Evolutionary conservation across 2,113 vertebrate genomes (phyloP).

Genomic region (Marmota flaviventris): DNA sequence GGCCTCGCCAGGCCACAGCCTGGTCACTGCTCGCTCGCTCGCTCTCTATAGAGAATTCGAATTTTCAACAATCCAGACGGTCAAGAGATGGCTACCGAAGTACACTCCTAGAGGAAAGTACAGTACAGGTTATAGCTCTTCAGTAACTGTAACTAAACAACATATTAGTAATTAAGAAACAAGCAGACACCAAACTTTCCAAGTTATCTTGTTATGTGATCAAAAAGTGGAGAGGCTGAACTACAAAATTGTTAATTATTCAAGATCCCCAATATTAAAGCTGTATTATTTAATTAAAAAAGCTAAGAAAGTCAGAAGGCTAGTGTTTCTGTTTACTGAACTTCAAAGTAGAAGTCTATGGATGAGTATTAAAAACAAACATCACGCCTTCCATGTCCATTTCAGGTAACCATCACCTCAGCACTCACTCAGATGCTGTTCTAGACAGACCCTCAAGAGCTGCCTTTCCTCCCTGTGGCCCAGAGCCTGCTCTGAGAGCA

Average conservation of each 20-base stretch:
- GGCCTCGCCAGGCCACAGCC: background rate
- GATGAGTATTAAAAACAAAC: background rate
- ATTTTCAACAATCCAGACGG: conserved; percentile 46
- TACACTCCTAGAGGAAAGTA: conserved; percentile 69
- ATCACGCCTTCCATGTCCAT: background rate
- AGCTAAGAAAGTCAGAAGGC: background rate
- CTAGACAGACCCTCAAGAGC: background rate
- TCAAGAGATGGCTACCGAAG: conserved; percentile 43
- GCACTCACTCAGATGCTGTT: background rate
- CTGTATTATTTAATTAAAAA: background rate
- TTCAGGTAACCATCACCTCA: background rate
- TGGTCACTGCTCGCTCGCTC: background rate
- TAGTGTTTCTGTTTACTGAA: background rate
- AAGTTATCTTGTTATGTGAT: background rate
- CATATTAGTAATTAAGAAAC: background rate
- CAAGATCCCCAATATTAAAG: background rate
- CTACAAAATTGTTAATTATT: background rate
- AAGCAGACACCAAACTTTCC: background rate
- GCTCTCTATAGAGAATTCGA: background rate
- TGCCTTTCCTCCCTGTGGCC: background rate
- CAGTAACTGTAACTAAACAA: background rate
- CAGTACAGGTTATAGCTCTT: background rate
- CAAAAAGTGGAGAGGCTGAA: background rate
- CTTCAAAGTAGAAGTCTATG: background rate
- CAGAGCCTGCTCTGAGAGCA: background rate